Conservation (phyloP, 2,113 vertebrate genomes). For the Pygoscelis antarcticus region DNA sequence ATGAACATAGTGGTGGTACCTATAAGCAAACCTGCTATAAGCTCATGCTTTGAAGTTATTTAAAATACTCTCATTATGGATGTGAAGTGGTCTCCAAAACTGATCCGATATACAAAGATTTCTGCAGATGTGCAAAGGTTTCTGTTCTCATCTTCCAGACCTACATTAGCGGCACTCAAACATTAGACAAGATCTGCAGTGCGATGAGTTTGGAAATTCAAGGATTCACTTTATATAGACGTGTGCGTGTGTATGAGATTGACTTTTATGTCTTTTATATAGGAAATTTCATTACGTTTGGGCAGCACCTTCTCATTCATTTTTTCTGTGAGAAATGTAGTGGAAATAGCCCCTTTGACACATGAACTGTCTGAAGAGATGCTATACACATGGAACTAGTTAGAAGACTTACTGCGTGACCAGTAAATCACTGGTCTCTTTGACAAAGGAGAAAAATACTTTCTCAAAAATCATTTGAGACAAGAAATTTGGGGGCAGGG, state of each 20-base stretch:
- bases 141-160: background rate
- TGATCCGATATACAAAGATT: background rate
- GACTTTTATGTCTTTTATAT: background rate
- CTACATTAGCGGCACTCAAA: background rate
- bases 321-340: background rate
- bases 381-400: background rate
- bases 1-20: background rate
- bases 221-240: background rate
- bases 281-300: conserved; percentile 13
- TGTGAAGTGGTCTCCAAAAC: background rate
- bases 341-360: conserved; percentile 31
- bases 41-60: background rate
- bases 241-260: background rate
- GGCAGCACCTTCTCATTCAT: background rate
- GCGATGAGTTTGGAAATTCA: background rate
- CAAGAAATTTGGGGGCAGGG: conserved; percentile 10
- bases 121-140: background rate
- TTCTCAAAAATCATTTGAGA: conserved; percentile 24
- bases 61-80: background rate
- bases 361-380: background rate
- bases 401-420: background rate
- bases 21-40: background rate
- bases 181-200: background rate
- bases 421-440: conserved; percentile 27
- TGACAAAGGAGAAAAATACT: conserved; percentile 33